phyloP scores from a whole-genome alignment of 2,797 vertebrate genomes.

The Danionella dracula region DNA sequence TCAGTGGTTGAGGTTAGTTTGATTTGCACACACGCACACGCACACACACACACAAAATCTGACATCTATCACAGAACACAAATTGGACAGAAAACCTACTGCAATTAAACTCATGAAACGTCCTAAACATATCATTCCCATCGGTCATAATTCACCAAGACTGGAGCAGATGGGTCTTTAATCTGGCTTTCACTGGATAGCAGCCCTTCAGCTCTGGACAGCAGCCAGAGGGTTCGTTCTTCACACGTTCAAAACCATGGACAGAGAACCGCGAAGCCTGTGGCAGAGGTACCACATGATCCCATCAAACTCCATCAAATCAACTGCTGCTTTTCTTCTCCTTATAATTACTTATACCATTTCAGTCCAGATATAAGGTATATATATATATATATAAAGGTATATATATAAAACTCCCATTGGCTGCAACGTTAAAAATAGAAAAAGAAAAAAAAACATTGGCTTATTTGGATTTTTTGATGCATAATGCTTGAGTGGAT shows the following conservation, averaged over 20 bases:
- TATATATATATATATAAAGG: no score
- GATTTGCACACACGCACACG: neutral
- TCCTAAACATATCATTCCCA: constrained; percentile 31
- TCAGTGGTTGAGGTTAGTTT: constrained; percentile 8
- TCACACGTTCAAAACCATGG: constrained; percentile 14
- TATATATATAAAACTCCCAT: no score
- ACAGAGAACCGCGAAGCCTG: neutral
- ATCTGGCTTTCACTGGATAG: constrained; percentile 24
- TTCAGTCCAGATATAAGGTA: no score
- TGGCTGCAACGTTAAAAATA: no score
- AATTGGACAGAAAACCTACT: neutral
- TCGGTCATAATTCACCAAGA: constrained; percentile 31
- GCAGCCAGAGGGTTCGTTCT: constrained; percentile 11
- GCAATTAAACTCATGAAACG: constrained; percentile 38
- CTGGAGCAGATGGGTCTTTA: constrained; percentile 37
- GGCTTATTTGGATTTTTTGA: no score
- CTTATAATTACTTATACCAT: no score
- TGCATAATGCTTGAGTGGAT: no score
- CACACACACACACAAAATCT: constrained; percentile 19
- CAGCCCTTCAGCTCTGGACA: constrained; percentile 17
- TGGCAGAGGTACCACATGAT: constrained; percentile 14
- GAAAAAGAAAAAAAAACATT: no score
- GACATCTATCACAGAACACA: constrained; percentile 1
- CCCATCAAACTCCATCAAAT: constrained; percentile 22
- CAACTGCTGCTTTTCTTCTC: constrained; percentile 13